A percentile compares a stretch with the other conserved stretches of the same genome.
Evolutionary conservation across 92 coral and sea anemone genomes (phyloP).

Genomic region (Epizoanthus fatuus): DNA sequence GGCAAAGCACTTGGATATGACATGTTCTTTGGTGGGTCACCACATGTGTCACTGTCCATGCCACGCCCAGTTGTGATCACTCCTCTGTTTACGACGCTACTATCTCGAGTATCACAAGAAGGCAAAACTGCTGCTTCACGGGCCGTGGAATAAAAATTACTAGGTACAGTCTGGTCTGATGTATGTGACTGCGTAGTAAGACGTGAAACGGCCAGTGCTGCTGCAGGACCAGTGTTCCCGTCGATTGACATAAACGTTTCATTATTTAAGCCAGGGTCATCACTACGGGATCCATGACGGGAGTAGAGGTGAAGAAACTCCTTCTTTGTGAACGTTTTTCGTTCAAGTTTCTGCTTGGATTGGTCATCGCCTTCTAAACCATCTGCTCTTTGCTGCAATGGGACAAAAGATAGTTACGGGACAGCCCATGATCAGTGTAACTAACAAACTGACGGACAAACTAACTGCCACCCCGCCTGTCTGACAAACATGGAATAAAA

Average conservation of each 20-base stretch:
- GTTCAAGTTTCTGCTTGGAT: neutral
- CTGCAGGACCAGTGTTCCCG: neutral
- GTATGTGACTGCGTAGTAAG: neutral
- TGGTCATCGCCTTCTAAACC: neutral
- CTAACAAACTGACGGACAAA: too few relatives aligned
- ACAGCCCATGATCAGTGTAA: too few relatives aligned
- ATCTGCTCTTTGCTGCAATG: slow-evolving; percentile 1
- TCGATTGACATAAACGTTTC: neutral
- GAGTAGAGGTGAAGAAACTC: slow-evolving; percentile 30
- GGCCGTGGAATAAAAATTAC: neutral
- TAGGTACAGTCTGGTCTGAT: slow-evolving; percentile 30
- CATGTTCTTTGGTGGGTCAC: neutral
- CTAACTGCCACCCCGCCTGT: too few relatives aligned
- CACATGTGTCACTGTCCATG: too few relatives aligned
- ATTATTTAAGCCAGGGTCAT: neutral
- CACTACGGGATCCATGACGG: neutral
- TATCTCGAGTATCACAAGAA: neutral
- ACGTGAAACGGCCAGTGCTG: too few relatives aligned
- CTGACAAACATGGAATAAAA: too few relatives aligned
- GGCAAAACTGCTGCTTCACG: neutral
- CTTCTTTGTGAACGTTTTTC: neutral
- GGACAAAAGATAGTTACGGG: neutral
- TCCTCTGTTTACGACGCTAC: neutral
- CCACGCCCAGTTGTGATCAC: neutral
- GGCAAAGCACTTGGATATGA: neutral